Evolutionary conservation across 2,888 invertebrate genomes (phyloP), one percentile per base, ranked within the genome.

Genomic region (Nycteola revayana): DNA sequence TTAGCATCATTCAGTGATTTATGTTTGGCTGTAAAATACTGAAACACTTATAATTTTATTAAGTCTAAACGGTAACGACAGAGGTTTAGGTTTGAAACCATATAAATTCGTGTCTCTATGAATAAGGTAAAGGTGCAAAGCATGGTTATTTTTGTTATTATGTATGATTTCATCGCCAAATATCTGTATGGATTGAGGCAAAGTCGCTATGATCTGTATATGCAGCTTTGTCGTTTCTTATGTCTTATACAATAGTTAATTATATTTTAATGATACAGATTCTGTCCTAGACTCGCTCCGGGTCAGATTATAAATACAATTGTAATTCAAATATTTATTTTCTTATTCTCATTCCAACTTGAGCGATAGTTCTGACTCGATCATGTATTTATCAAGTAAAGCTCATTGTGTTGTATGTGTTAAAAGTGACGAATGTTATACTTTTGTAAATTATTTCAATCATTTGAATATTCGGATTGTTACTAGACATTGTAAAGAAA

Each of bases 401-500:
- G 66, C 72, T 73, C 75, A 71, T 75, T 78, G 70, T 76, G 73
- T 81, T 79, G 68, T 78, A 71, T 63, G 72, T 72, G 50, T 53
- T 71, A 58, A 67, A 48, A 70, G 64, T 65, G 69, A 76, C 70
- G 60, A 69, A 72, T 71, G 72, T 75, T 79, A 78, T 84, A 83
- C 83, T 82, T 85, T 85, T 84, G 67, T 80, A 80, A 77, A 76
- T 79, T 75, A 73, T 72, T 77, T 76, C 69, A 68, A 72, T 69
- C 60, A 61, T 62, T 69, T 41, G 28, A 39, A 36, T 51, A 60
- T 66, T 61, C 64, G 66, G 69, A 74, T 69, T 70, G 64, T 69
- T 59, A 58, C 58, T 48, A 55, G 46, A 49, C 41, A 60, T 51
- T 59, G 47, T 52, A 53, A 55, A 49, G 44, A 54, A 73, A 78